Base-by-base conservation (phyloP, 2,797 vertebrate genomes). In the Girardinus metallicus region DNA sequence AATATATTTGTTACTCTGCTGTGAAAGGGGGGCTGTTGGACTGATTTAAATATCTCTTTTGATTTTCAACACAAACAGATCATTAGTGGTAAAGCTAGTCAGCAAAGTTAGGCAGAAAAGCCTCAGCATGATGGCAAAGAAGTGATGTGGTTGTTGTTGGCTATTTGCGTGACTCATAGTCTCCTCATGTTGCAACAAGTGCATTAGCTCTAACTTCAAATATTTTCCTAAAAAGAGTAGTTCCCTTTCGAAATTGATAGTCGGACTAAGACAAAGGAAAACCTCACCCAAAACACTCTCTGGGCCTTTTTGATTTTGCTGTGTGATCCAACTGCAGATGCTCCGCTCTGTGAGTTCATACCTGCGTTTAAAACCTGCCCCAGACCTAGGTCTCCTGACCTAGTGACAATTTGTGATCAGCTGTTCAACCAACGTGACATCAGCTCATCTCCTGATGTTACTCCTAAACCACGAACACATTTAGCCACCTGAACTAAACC, bases 161-260 rank as follows among this genome's bases (percentile, higher is more conserved):
- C 57, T 62, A 0, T 81, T 39, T 81, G 46, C 75, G 21, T 36
- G 10, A n/a, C 76, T 83, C 73, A 16, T 74, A 77, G 81, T 83
- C 34, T 11, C 7, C 77, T 29, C 11, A 26, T 51, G 46, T 39
- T 74, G 74, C 74, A 57, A 7, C 12, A 41, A 26, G 41, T 70
- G 21, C 66, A 70, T 26, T 41, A 43, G 39, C 21, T 26, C 39
- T n/a, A n/a, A 43, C 39, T 71, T 44, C 26, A 46, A 8, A 46
- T 57, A 39, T 55, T 41, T 51, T 36, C 47, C 47, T 51, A n/a
- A 39, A 49, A 23, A 36, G 15, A 51, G 64, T 41, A 26, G 64
- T 68, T 68, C 18, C 64, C 64, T 68, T 68, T 41, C 21, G 4
- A 41, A 41, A 66, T 66, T 66, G 16, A 34, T 66, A 66, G 36